Evolutionary conservation across 2,113 vertebrate genomes (phyloP).

Genomic region (Gymnorhina tibicen): DNA sequence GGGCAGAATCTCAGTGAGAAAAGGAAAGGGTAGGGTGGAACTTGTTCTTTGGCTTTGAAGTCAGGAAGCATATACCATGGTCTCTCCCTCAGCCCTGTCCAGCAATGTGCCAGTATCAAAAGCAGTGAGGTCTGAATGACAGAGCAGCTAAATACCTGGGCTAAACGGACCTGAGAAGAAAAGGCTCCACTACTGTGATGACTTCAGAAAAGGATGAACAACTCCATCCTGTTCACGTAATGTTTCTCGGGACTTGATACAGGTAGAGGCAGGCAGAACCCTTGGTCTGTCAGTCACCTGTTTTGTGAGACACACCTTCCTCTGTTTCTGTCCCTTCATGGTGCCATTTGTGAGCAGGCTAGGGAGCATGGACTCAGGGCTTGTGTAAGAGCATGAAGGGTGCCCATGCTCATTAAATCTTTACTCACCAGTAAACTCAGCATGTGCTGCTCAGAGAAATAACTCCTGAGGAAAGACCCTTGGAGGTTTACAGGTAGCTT

Average conservation of each 20-base stretch:
- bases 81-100: not conserved
- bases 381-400: not conserved
- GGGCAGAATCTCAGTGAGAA: not conserved
- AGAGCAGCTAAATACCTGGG: not conserved
- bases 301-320: not conserved
- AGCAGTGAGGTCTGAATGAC: not conserved
- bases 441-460: not conserved
- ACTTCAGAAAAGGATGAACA: not conserved
- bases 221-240: not conserved
- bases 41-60: not conserved
- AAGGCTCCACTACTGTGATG: not conserved
- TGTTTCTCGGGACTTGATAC: not conserved
- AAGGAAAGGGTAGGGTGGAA: not conserved
- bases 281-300: not conserved
- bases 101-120: not conserved
- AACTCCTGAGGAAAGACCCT: not conserved
- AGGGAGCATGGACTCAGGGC: accelerated
- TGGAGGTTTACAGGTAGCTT: not conserved
- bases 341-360: not conserved
- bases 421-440: not conserved
- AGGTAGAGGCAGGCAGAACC: not conserved
- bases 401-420: not conserved
- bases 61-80: not conserved
- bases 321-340: not conserved
- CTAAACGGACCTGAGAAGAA: not conserved